phyloP scores from a whole-genome alignment of 1,140 invertebrate genomes.

The Alviniconcha marisindica region DNA sequence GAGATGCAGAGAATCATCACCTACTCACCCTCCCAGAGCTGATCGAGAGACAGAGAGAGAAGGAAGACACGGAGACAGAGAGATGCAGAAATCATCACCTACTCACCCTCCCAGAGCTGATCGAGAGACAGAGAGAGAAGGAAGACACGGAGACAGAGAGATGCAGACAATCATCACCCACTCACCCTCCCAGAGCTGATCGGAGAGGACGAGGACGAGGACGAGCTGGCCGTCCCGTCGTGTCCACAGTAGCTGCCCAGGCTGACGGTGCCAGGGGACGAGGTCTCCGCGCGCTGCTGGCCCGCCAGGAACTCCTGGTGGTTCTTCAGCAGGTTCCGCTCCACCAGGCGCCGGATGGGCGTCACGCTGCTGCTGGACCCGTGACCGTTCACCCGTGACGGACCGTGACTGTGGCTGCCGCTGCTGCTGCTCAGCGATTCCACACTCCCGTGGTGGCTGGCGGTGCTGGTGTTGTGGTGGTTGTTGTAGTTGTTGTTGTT shows the following conservation, averaged over 20 bases:
- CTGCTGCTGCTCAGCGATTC: conserved; percentile 20
- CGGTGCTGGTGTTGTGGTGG: background rate
- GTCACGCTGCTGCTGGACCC: conserved; percentile 33
- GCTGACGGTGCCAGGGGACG: conserved; percentile 24
- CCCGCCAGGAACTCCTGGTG: background rate
- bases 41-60: background rate
- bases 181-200: conserved; percentile 27
- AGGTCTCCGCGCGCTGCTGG: conserved; percentile 11
- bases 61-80: background rate
- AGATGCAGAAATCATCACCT: background rate
- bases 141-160: background rate
- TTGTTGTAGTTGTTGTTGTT: too few relatives aligned
- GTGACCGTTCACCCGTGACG: conserved; percentile 22
- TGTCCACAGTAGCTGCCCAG: conserved; percentile 19
- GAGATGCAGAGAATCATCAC: background rate
- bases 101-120: background rate
- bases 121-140: background rate
- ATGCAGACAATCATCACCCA: too few relatives aligned
- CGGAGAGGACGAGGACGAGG: conserved; percentile 26
- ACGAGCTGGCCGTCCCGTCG: background rate
- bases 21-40: background rate
- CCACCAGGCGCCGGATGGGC: conserved; percentile 45
- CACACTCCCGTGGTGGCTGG: conserved; percentile 28
- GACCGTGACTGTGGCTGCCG: background rate
- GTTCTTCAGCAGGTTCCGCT: conserved; percentile 48